phyloP scores from a whole-genome alignment of 2,797 vertebrate genomes.

The Holocentrus rufus region DNA sequence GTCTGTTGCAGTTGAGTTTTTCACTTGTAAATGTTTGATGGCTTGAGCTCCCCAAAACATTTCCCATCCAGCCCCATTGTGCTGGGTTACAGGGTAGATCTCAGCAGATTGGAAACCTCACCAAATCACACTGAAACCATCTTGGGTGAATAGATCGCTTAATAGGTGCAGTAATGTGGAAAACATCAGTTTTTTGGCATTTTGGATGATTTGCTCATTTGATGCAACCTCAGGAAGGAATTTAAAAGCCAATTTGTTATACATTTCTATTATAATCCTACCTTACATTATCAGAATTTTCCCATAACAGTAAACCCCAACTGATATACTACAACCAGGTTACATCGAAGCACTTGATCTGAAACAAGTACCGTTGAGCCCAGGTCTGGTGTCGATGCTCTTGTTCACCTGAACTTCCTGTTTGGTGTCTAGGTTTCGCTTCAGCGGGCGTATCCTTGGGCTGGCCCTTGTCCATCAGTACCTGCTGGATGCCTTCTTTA shows the following conservation, averaged over 20 bases:
- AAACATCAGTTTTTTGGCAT: too few species aligned
- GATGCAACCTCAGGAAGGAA: neutral
- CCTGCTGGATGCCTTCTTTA: slow-evolving; percentile 97
- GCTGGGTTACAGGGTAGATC: too few species aligned
- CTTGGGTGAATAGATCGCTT: too few species aligned
- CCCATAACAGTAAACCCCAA: neutral
- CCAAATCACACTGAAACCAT: too few species aligned
- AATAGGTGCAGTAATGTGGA: too few species aligned
- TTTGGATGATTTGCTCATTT: neutral
- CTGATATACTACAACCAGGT: neutral
- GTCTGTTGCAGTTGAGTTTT: too few species aligned
- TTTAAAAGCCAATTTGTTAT: neutral
- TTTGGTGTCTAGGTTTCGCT: slow-evolving; percentile 87
- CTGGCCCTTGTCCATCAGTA: slow-evolving; percentile 97
- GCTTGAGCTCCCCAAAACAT: too few species aligned
- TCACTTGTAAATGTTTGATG: too few species aligned
- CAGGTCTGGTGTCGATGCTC: neutral
- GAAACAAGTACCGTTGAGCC: neutral
- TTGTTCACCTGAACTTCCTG: neutral
- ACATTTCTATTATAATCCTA: too few species aligned
- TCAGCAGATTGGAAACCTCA: too few species aligned
- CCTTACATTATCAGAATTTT: neutral
- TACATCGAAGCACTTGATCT: neutral
- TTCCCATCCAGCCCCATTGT: too few species aligned
- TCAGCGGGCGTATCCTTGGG: slow-evolving; percentile 96